These are phyloP conservation scores for Encarsia formosa DNA, from an alignment of 2,888 invertebrate genomes.

Conservation along the genomic window DNA sequence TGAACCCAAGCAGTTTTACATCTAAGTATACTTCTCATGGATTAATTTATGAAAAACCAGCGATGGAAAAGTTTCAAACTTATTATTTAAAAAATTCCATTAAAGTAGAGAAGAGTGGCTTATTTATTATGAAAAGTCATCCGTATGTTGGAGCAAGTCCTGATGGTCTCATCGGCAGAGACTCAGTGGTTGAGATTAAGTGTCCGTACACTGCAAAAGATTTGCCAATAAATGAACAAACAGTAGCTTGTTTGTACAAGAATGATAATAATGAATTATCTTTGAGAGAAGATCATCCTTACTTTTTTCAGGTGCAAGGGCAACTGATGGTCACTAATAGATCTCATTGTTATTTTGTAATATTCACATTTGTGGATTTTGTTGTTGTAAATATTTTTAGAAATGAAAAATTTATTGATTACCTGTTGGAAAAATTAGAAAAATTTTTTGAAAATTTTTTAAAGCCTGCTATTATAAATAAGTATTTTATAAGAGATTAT, in stretches of 20 bases:
- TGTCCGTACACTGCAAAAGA: not conserved
- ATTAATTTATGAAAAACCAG: not conserved
- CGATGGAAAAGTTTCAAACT: not conserved
- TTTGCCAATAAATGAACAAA: not conserved
- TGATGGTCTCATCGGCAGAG: not conserved
- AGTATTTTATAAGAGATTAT: too few species aligned
- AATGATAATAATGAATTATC: not conserved
- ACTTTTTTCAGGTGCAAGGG: not conserved
- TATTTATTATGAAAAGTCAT: not conserved
- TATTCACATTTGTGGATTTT: too few species aligned
- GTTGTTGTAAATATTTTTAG: too few species aligned
- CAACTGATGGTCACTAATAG: not conserved
- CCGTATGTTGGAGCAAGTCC: not conserved
- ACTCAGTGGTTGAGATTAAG: not conserved
- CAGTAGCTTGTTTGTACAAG: not conserved
- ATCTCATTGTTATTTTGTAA: too few species aligned
- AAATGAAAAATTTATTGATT: too few species aligned
- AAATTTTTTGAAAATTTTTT: too few species aligned
- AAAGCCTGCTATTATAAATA: too few species aligned
- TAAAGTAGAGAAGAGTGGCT: not conserved
- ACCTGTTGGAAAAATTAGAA: too few species aligned
- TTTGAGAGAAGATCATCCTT: slow-evolving; percentile 1
- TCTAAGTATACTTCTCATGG: not conserved
- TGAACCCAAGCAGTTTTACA: not conserved
- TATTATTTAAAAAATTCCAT: not conserved